Evolutionary conservation across 2,888 invertebrate genomes (phyloP), one percentile per base, ranked within the genome.

Genomic region (Athalia cordata): DNA sequence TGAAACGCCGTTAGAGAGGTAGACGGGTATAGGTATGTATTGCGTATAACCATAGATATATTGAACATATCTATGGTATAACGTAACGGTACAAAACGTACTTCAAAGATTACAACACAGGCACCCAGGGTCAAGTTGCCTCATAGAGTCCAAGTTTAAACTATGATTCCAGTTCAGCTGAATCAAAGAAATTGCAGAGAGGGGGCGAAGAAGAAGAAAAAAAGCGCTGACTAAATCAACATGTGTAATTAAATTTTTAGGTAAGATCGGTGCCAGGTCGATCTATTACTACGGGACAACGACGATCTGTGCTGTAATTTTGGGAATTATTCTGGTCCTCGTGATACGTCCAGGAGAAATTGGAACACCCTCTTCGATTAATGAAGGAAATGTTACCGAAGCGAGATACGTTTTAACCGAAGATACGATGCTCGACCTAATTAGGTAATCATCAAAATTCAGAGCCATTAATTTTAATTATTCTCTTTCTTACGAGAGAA

Each of bases 291-390:
- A 95, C 88, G 90, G 94, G 81, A 90, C 92, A 1, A 95, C 95
- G 2, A 95, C 95, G 1, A 87, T 95, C 57, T 90, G 93, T 77
- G 95, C 95, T 0, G 95, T 95, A 5, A 90, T 94, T 55, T 91
- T 95, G 80, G 95, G 95, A 7, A 95, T 96, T 82, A 91, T 95
- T 74, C 91, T 96, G 81, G 95, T 95, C 11, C 89, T 92, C 5
- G 87, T 92, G 4, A 95, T 96, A 80, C 91, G 92, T 82, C 96
- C 96, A 0, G 95, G 93, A 7, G 87, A 87, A 5, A 85, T 87
- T 3, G 83, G 82, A 7, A 81, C 87, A 81, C 80, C 84, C 55
- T 74, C 80, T 3, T 79, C 82, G 9, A 68, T 68, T 13, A 78
- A 68, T n/a, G 80, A 80, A 7, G 82, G 78, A 5, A 82, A 82